A percentile compares a stretch with the other conserved stretches of the same genome.
Evolutionary conservation across 2,888 invertebrate species (phyloP).

Genomic region (Spodoptera picta): DNA sequence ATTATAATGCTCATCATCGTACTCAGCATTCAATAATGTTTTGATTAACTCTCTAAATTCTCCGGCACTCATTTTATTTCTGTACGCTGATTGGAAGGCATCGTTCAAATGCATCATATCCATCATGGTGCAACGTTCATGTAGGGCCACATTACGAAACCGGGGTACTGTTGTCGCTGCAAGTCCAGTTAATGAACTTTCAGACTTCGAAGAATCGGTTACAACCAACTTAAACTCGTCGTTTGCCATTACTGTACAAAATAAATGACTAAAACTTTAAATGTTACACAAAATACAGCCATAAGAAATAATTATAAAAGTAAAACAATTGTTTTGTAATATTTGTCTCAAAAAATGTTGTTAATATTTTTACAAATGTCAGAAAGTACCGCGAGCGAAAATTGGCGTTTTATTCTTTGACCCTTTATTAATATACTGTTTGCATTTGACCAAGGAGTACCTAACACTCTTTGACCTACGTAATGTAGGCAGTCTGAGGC

Average conservation of each 20-base stretch:
- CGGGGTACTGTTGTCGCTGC: constrained; percentile 64
- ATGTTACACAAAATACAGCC: not conserved
- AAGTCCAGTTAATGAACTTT: constrained; percentile 62
- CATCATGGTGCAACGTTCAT: constrained; percentile 78
- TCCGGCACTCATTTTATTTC: constrained; percentile 75
- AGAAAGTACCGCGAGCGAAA: not conserved
- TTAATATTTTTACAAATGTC: not conserved
- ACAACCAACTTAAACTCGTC: constrained; percentile 72
- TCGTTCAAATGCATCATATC: constrained; percentile 84
- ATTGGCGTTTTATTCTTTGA: too few species aligned
- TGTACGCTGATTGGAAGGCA: constrained; percentile 79
- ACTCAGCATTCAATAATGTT: constrained; percentile 82
- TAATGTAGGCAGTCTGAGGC: too few species aligned
- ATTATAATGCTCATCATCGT: constrained; percentile 89
- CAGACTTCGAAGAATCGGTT: constrained; percentile 73
- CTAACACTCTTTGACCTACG: too few species aligned
- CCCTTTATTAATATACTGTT: too few species aligned
- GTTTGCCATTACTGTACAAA: constrained; percentile 65
- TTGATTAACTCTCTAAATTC: constrained; percentile 80
- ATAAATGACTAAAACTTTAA: constrained; percentile 13
- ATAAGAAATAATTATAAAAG: constrained; percentile 8
- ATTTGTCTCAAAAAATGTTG: constrained; percentile 3
- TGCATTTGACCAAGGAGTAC: too few species aligned
- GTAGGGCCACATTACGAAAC: constrained; percentile 75
- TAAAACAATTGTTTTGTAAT: not conserved